These are phyloP conservation scores for Cryptus viduatorius DNA, from an alignment of 2,888 invertebrate genomes.

Conservation along the genomic window DNA sequence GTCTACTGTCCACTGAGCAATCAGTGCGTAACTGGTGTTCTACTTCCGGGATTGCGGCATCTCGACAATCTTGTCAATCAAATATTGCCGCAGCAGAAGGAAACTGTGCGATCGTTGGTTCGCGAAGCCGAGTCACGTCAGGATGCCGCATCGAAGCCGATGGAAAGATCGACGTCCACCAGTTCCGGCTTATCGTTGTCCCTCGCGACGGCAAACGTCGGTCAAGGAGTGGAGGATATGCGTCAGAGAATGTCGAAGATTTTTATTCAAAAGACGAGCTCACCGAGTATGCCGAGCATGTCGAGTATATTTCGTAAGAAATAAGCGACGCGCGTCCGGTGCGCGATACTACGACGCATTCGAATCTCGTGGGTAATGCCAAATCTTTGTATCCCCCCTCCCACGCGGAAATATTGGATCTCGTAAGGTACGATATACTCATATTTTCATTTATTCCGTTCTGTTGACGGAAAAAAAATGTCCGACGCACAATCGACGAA, in stretches of 20 bases:
- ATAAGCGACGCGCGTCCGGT: constrained; percentile 56
- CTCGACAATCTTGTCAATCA: constrained; percentile 85
- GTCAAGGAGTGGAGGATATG: constrained; percentile 88
- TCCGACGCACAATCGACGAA: constrained; percentile 57
- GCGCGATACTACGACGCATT: not conserved
- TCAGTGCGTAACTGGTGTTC: constrained; percentile 84
- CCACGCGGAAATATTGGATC: constrained; percentile 4
- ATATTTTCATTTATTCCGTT: not conserved
- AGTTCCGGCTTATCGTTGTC: constrained; percentile 82
- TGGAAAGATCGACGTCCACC: constrained; percentile 81
- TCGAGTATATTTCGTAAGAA: constrained; percentile 83
- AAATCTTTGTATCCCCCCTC: not conserved
- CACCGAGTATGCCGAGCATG: constrained; percentile 77
- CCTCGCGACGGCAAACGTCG: constrained; percentile 83
- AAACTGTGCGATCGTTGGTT: constrained; percentile 86
- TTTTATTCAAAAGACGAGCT: constrained; percentile 85
- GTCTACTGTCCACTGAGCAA: constrained; percentile 86
- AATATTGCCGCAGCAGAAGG: constrained; percentile 85
- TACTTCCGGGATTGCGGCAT: constrained; percentile 86
- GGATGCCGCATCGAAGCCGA: constrained; percentile 78
- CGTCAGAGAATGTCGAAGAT: constrained; percentile 88
- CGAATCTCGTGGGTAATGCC: not conserved
- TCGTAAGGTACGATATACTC: not conserved
- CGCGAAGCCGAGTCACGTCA: constrained; percentile 86
- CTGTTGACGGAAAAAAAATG: constrained; percentile 14